Evolutionary conservation across 2,888 invertebrate species (phyloP), one percentile per base, ranked within the genome.

Genomic region (Dolichomitus sp.): DNA sequence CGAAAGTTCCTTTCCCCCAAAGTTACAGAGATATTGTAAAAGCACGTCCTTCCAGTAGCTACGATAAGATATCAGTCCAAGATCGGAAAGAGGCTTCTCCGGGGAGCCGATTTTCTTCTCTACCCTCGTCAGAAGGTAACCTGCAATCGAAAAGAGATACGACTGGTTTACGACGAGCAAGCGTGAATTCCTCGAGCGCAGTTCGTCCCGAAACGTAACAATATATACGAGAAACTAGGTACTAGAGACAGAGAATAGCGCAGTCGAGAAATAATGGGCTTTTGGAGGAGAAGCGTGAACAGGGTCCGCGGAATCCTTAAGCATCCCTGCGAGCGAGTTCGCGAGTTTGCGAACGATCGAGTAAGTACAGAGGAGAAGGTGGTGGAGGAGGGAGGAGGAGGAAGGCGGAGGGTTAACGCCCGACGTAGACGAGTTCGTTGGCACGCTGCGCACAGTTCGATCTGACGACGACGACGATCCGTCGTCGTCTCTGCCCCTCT

Each of bases 91-190:
- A 0, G 99, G 99, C 89, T 99, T 99, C 94, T 99, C 99, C 0
- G 99, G 99, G 0, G 99, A 99, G n/a, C 99, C 99, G 76, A 99
- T 98, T 95, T 99, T 99, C 84, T 97, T 98, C 94, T 99, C 99
- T 54, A 97, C 97, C 91, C 98, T 96, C 82, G 99, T 99, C 91
- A 99, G 94, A 82, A 99, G 95, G 94, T 99, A 99, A 95, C 99
- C 99, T 99, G 94, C 57, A 61, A 33, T 17, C 33, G 14, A 59
- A 30, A 59, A 59, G 30, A 14, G n/a, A 17, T n/a, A 59, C 59
- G 59, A 5, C 14, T 14, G 27, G 27, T 54, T 12, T 23, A 27
- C 27, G 27, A 54, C 54, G 11, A 54, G n/a, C 33, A 30, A 59
- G 33, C 33, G 33, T n/a, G 27, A 12, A 23, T 27, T 23, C 54